Base-by-base conservation (phyloP, 2,797 vertebrate species). In the Triplophysa bombifrons region DNA sequence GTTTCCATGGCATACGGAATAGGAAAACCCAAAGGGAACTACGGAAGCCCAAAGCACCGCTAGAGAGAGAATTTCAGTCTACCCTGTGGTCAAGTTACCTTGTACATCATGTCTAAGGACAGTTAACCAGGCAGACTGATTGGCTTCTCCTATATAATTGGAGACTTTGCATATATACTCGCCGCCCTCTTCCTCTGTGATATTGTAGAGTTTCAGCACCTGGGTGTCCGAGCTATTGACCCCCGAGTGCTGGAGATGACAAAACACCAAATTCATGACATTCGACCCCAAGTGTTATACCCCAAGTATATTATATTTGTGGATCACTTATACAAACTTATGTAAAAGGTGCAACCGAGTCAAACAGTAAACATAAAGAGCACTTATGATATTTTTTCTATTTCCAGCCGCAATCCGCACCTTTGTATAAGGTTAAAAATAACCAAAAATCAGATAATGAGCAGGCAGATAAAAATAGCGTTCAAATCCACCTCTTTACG, bases 101-200 rank as follows among this genome's bases (percentile, higher is more conserved):
- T 95, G 91, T 81, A 94, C 92, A 92, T 94, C 91, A 90, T 95
- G 94, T 93, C 93, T 96, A 98, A 92, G 96, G 95, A 99, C 96
- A 88, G 95, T 97, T 95, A 99, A 96, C 98, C 98, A 99, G 89
- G 97, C 98, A 90, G 98, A 99, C 95, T 99, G 97, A 96, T 95
- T 97, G 94, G 97, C 97, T 92, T 97, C 95, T 91, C 98, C 98
- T 98, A 98, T 99, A 98, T 99, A 99, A 99, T 99, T 99, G 96
- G 97, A 99, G 93, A 98, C 98, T 96, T 99, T 99, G 98, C 98
- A 99, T 91, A 98, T 95, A 98, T 99, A 99, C 89, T 99, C 95
- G 92, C 98, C 98, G 92, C 96, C 96, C 93, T 98, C 96, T 91
- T 96, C 97, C 96, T 98, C 97, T 91, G 98, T 99, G 95, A 99